Conservation (phyloP, 2,113 vertebrate species). For the Cryptotis parvus region DNA sequence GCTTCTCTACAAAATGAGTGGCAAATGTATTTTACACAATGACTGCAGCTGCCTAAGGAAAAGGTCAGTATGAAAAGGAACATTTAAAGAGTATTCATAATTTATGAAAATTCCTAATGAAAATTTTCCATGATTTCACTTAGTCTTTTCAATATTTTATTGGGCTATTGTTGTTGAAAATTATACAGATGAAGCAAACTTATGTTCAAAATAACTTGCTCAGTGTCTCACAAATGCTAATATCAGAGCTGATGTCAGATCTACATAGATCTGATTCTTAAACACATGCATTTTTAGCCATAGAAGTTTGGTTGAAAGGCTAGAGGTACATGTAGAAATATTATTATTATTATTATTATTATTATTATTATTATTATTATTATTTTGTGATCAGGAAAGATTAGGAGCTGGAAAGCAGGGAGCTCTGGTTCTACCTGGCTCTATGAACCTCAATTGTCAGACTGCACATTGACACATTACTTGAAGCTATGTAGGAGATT, state of each 20-base stretch:
- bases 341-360: no score
- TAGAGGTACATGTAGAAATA: background rate
- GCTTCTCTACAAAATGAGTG: slow-evolving; percentile 22
- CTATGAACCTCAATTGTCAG: no score
- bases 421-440: background rate
- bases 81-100: slow-evolving; percentile 45
- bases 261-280: background rate
- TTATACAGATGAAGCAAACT: background rate
- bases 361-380: no score
- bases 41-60: slow-evolving; percentile 41
- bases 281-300: background rate
- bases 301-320: background rate
- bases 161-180: slow-evolving; percentile 29
- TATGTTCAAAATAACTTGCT: slow-evolving; percentile 46
- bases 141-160: slow-evolving; percentile 53
- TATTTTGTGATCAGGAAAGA: background rate
- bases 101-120: slow-evolving; percentile 63
- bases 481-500: no score
- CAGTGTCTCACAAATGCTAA: slow-evolving; percentile 47
- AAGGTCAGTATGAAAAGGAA: slow-evolving; percentile 59
- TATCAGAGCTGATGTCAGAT: background rate
- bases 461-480: no score
- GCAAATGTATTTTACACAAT: slow-evolving; percentile 14
- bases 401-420: background rate
- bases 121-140: slow-evolving; percentile 61